Conservation (phyloP, 2,113 vertebrate species). For the Malurus cyaneus region DNA sequence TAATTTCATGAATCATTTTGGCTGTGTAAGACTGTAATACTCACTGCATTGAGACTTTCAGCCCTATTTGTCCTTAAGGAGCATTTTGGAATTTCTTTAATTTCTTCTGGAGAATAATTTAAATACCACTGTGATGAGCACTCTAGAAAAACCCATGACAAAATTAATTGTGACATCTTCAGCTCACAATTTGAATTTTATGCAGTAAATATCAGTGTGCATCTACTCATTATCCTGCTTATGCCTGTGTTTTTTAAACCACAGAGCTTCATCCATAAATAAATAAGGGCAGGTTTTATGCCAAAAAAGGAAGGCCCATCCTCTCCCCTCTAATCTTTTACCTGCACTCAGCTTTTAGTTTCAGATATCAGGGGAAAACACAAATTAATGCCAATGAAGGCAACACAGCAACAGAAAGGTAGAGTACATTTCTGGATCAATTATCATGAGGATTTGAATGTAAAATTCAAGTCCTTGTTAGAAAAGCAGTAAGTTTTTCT, state of each 20-base stretch:
- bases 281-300: not conserved
- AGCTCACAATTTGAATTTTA: not conserved
- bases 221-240: not conserved
- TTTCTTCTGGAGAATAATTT: not conserved
- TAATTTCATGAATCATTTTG: not conserved
- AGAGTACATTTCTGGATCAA: not conserved
- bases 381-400: not conserved
- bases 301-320: not conserved
- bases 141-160: not conserved
- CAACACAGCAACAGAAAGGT: not conserved
- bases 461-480: not conserved
- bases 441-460: not conserved
- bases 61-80: not conserved
- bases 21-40: not conserved
- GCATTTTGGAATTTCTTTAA: not conserved
- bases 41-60: not conserved
- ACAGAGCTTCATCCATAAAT: not conserved
- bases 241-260: not conserved
- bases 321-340: not conserved
- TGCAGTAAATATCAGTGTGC: not conserved
- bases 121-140: not conserved
- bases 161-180: not conserved
- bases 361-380: not conserved
- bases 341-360: not conserved
- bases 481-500: not conserved